Conservation (phyloP, 2,797 vertebrate species). For the Sebastiscus tertius region DNA sequence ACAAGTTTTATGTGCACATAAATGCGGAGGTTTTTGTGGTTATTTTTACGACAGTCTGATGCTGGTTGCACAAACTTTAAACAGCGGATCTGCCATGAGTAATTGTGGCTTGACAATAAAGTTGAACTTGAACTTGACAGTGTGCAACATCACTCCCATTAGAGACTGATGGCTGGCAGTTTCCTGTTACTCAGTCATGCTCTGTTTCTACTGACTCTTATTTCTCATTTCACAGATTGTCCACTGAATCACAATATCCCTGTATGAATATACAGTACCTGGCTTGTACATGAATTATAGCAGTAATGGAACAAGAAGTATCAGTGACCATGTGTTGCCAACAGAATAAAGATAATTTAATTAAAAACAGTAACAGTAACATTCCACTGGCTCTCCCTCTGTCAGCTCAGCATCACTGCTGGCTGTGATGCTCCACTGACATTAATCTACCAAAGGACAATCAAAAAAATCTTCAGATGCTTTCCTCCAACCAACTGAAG, state of each 20-base stretch:
- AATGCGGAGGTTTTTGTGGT: background rate
- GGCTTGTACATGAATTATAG: background rate
- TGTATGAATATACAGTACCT: background rate
- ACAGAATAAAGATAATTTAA: conserved; percentile 1
- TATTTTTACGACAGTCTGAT: background rate
- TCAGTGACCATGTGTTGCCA: background rate
- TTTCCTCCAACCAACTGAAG: background rate
- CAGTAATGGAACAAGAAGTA: background rate
- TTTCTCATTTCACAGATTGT: background rate
- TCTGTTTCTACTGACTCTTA: background rate
- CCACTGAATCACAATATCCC: background rate
- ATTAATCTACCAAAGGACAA: background rate
- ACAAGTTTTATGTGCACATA: background rate
- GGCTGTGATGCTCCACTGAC: background rate
- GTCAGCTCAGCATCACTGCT: background rate
- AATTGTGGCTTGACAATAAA: background rate
- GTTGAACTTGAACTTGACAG: no score
- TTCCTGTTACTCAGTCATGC: background rate
- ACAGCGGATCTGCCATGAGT: background rate
- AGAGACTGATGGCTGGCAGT: background rate
- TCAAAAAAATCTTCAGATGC: conserved; percentile 10
- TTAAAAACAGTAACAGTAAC: conserved; percentile 24
- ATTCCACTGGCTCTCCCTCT: background rate
- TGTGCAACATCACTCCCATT: background rate
- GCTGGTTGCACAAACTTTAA: background rate